Conservation (phyloP, 2,113 vertebrate genomes). For the Kryptolebias marmoratus region DNA sequence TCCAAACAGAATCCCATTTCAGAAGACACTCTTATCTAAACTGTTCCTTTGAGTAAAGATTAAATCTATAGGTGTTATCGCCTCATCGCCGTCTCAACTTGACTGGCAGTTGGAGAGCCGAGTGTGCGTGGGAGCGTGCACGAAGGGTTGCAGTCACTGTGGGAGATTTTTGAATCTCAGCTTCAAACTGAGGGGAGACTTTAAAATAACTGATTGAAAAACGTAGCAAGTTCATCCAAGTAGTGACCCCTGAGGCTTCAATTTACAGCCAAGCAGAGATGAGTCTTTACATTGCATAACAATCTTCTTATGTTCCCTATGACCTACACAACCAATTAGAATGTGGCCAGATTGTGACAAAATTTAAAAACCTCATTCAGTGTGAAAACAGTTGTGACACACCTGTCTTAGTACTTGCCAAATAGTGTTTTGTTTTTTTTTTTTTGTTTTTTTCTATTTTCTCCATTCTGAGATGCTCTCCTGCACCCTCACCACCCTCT, state of each 20-base stretch:
- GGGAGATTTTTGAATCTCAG: constrained; percentile 32
- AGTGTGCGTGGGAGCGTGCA: neutral
- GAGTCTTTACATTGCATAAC: neutral
- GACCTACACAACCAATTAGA: no score
- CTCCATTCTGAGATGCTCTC: no score
- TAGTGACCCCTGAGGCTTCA: neutral
- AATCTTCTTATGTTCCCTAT: no score
- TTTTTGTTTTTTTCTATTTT: no score
- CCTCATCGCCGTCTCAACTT: constrained; percentile 20
- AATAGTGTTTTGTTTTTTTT: no score
- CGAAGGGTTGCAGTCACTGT: constrained; percentile 24
- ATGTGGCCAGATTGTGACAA: no score
- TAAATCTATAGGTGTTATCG: neutral
- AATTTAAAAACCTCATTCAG: no score
- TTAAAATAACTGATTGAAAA: constrained; percentile 35
- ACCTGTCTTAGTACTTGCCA: no score
- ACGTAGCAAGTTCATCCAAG: constrained; percentile 56
- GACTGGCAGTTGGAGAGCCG: constrained; percentile 31
- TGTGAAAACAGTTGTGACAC: no score
- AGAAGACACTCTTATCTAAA: neutral
- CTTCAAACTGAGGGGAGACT: constrained; percentile 20
- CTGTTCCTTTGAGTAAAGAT: neutral
- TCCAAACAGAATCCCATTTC: neutral
- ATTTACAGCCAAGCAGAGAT: constrained; percentile 30
- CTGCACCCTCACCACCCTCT: no score